phyloP scores from a whole-genome alignment of 1,140 invertebrate genomes.

The Zaprionus gabonicus region DNA sequence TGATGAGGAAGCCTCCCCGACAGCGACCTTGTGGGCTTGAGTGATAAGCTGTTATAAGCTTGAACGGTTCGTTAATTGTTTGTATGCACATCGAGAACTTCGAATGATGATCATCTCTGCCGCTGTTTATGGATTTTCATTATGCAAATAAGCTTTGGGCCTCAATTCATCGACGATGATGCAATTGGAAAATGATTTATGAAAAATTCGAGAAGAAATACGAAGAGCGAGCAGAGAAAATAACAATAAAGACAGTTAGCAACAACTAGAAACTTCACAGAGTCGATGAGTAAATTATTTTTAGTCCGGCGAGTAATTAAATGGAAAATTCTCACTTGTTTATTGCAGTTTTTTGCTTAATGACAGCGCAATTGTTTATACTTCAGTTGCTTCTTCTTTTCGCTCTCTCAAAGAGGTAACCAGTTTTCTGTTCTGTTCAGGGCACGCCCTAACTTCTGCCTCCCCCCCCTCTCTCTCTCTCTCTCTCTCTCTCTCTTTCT shows the following conservation, averaged over 20 bases:
- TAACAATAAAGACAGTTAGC: background rate
- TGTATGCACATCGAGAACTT: slow-evolving; percentile 25
- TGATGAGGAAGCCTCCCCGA: slow-evolving; percentile 36
- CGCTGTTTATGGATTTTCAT: slow-evolving; percentile 26
- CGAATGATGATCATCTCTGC: slow-evolving; percentile 17
- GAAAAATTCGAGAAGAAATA: slow-evolving; percentile 5
- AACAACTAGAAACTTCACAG: background rate
- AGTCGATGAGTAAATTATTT: slow-evolving; percentile 22
- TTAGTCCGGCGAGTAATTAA: slow-evolving; percentile 16
- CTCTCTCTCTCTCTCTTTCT: background rate
- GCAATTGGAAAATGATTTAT: slow-evolving; percentile 50
- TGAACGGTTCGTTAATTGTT: slow-evolving; percentile 43
- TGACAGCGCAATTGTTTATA: slow-evolving; percentile 22
- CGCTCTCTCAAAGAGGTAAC: slow-evolving; percentile 3
- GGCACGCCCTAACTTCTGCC: background rate
- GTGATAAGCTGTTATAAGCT: slow-evolving; percentile 26
- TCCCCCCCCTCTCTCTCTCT: background rate
- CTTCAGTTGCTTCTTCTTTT: slow-evolving; percentile 7
- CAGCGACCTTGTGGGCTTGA: slow-evolving; percentile 30
- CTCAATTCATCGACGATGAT: slow-evolving; percentile 25
- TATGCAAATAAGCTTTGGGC: slow-evolving; percentile 35
- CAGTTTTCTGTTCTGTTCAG: slow-evolving; percentile 12
- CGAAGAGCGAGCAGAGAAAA: slow-evolving; percentile 17
- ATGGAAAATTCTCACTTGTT: slow-evolving; percentile 17
- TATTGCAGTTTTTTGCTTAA: slow-evolving; percentile 22